These are phyloP conservation scores for Platyura marginata DNA, from an alignment of 1,140 invertebrate species.

Conservation along the genomic window DNA sequence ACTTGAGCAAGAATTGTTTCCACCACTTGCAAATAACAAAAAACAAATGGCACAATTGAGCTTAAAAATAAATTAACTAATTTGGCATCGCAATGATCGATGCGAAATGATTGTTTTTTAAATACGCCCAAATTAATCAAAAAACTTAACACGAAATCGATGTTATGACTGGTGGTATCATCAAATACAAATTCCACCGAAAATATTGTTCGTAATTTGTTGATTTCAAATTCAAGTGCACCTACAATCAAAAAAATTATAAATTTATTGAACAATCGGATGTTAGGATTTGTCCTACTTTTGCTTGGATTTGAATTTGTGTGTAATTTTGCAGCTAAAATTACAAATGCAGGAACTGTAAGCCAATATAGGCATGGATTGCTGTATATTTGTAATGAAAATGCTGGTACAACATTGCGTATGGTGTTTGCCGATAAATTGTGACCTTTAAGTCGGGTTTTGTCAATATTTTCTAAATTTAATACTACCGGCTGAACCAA, in stretches of 20 bases:
- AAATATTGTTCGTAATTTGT: constrained; percentile 13
- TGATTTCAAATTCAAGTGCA: too few relatives aligned
- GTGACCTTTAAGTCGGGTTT: constrained; percentile 37
- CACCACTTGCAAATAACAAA: constrained; percentile 7
- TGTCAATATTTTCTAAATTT: constrained; percentile 27
- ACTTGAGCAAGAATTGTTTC: constrained; percentile 14
- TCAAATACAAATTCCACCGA: constrained; percentile 4
- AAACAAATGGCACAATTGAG: not conserved
- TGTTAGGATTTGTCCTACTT: too few relatives aligned
- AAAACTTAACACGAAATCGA: too few relatives aligned
- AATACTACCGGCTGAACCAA: constrained; percentile 10
- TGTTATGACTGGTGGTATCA: constrained; percentile 22
- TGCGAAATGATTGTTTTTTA: too few relatives aligned
- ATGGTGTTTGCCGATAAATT: constrained; percentile 40
- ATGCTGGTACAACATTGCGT: constrained; percentile 39
- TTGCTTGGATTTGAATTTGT: too few relatives aligned
- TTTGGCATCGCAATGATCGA: not conserved
- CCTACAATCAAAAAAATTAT: too few relatives aligned
- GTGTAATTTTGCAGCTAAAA: constrained; percentile 10
- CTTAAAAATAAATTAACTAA: not conserved
- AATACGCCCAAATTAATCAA: too few relatives aligned
- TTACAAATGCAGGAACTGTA: constrained; percentile 36
- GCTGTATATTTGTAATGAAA: constrained; percentile 50
- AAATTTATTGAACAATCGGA: too few relatives aligned
- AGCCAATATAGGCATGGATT: constrained; percentile 52